Evolutionary conservation across 2,797 vertebrate genomes (phyloP), one percentile per base, ranked within the genome.

Genomic region (Crocidura indochinensis): DNA sequence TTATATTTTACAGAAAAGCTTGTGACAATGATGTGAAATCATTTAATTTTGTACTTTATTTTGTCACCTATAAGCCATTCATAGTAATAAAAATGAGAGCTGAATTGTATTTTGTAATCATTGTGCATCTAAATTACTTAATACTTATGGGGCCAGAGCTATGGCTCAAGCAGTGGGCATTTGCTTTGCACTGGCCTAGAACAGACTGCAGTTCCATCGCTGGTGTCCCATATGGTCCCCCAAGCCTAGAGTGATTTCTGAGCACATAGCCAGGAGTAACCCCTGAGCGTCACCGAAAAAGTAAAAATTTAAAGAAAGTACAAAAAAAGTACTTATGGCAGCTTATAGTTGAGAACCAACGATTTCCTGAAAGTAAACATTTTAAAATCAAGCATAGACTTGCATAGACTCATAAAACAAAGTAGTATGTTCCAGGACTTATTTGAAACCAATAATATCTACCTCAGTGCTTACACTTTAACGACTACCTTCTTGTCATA

Each of bases 21-120:
- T 86, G 4, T 65, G 22, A 91, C 2, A 87, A 10, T 46, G 15
- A 44, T 12, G 73, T 60, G 11, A 73, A 46, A 38, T 38, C 8
- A 75, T 49, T 47, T 49, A 51, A 62, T 44, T 88, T 2, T 83
- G 12, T 72, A 90, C 79, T 92, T 93, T 51, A 74, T 4, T 84
- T 89, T 72, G 3, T 47, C 68, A 2, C 10, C 17, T 84, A 11
- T 38, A 46, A 76, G 60, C 1, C 24, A 27, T 75, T 51, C 20
- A 47, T 83, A 49, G 49, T 44, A 81, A 29, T 62, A 31, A 51
- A 84, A 90, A 38, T 68, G 51, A 72, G 76, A 44, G 3, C 53
- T 22, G 27, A 56, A 24, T 1, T 46, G 6, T 29, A 67, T 11
- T 53, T 44, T 26, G 10, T 64, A 10, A 1, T 19, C 56, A 60